Evolutionary conservation across 2,888 invertebrate genomes (phyloP).

Genomic region (Erebia aethiops): DNA sequence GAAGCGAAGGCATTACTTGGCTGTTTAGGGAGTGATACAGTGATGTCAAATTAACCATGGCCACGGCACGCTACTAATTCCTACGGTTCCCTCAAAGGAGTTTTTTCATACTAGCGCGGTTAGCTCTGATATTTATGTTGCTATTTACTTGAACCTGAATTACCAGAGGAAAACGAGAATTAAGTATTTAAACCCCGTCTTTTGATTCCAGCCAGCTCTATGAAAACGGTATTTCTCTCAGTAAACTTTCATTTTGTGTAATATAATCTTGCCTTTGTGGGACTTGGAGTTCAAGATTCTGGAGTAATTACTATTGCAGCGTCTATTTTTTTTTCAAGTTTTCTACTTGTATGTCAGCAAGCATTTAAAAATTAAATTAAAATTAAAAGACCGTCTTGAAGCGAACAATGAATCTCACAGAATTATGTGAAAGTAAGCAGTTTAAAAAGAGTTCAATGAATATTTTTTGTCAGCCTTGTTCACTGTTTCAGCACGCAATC

Average conservation of each 20-base stretch:
- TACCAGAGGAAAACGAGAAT: constrained; percentile 35
- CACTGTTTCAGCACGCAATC: neutral
- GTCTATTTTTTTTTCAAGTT: neutral
- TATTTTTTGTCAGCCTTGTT: neutral
- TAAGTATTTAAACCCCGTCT: constrained; percentile 39
- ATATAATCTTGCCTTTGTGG: constrained; percentile 14
- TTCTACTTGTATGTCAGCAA: neutral
- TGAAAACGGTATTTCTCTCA: constrained; percentile 22
- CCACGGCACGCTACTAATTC: constrained; percentile 32
- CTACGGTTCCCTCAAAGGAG: constrained; percentile 34
- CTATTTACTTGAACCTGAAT: constrained; percentile 41
- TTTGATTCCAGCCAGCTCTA: constrained; percentile 35
- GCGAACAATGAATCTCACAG: no score
- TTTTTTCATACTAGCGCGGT: constrained; percentile 29
- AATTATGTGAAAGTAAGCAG: no score
- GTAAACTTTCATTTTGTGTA: constrained; percentile 28
- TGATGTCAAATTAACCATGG: constrained; percentile 39
- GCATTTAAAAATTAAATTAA: no score
- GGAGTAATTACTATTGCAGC: constrained; percentile 8
- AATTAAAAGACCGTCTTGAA: no score
- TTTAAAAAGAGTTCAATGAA: no score
- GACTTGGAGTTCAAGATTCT: constrained; percentile 13
- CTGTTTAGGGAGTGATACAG: constrained; percentile 43
- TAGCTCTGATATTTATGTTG: constrained; percentile 36
- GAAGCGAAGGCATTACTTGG: constrained; percentile 40